These are phyloP conservation scores for Azorinus chamasolen DNA, from an alignment of 2,888 invertebrate genomes.

Conservation along the genomic window DNA sequence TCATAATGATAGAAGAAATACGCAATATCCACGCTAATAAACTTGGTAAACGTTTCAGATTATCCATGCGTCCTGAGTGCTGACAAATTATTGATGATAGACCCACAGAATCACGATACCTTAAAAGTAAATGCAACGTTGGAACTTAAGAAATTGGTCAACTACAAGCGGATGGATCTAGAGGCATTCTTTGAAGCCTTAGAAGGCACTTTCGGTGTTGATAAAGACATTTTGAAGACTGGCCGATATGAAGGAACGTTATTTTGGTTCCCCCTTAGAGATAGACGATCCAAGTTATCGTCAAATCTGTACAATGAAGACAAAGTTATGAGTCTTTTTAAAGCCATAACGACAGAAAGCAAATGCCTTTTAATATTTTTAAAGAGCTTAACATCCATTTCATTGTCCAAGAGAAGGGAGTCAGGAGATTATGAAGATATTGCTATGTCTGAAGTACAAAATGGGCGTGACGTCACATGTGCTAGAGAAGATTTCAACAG, in stretches of 20 bases:
- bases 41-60: no score
- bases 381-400: conserved; percentile 74
- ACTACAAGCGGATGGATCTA: conserved; percentile 52
- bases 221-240: conserved; percentile 41
- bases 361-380: conserved; percentile 80
- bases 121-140: conserved; percentile 20
- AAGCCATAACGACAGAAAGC: conserved; percentile 74
- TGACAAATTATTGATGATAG: conserved; percentile 76
- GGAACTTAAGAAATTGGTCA: conserved; percentile 31
- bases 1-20: no score
- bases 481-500: conserved; percentile 5
- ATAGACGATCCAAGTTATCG: conserved; percentile 72
- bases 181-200: conserved; percentile 61
- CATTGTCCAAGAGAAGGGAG: neutral
- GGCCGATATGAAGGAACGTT: conserved; percentile 78
- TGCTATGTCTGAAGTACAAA: conserved; percentile 13
- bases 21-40: no score
- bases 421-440: neutral
- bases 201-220: conserved; percentile 65
- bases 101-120: conserved; percentile 68
- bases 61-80: conserved; percentile 80
- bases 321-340: conserved; percentile 72
- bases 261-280: conserved; percentile 82
- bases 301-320: conserved; percentile 69
- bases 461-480: neutral